Percentiles rank a stretch among this genome's conserved stretches.
Conservation (phyloP, 2,888 invertebrate species). For the Thecocarcelia acutangulata region DNA sequence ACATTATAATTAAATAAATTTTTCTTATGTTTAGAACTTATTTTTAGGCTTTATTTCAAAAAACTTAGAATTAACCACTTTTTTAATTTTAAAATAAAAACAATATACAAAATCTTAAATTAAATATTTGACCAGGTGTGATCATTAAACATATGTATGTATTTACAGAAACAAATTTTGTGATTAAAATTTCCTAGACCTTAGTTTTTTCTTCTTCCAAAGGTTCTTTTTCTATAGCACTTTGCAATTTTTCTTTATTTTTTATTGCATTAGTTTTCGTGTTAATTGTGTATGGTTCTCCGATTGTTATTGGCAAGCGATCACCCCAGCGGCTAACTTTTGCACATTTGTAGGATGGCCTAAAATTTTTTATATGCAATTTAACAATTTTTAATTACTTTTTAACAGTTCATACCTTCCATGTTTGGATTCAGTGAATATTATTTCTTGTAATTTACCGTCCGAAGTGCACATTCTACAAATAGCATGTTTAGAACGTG, state of each 20-base stretch:
- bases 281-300: slow-evolving; percentile 69
- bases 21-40: slow-evolving; percentile 41
- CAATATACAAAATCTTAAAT: neutral
- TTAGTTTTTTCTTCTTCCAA: slow-evolving; percentile 19
- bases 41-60: slow-evolving; percentile 12
- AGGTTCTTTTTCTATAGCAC: neutral
- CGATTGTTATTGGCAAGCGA: slow-evolving; percentile 85
- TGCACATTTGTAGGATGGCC: slow-evolving; percentile 87
- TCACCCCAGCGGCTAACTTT: slow-evolving; percentile 90
- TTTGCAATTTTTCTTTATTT: neutral
- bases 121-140: neutral
- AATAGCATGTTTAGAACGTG: slow-evolving; percentile 87
- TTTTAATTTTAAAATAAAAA: slow-evolving; percentile 11
- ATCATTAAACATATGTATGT: slow-evolving; percentile 4
- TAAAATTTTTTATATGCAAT: slow-evolving; percentile 76
- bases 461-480: slow-evolving; percentile 89
- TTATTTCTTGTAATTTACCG: slow-evolving; percentile 88
- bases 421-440: slow-evolving; percentile 88
- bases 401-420: slow-evolving; percentile 84
- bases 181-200: neutral
- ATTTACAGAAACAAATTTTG: neutral
- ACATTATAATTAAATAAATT: slow-evolving; percentile 71
- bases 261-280: slow-evolving; percentile 34
- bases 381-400: slow-evolving; percentile 5
- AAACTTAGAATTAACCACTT: slow-evolving; percentile 11